phyloP scores from a whole-genome alignment of 2,888 invertebrate species.

The Melikaiella ostensackeni region DNA sequence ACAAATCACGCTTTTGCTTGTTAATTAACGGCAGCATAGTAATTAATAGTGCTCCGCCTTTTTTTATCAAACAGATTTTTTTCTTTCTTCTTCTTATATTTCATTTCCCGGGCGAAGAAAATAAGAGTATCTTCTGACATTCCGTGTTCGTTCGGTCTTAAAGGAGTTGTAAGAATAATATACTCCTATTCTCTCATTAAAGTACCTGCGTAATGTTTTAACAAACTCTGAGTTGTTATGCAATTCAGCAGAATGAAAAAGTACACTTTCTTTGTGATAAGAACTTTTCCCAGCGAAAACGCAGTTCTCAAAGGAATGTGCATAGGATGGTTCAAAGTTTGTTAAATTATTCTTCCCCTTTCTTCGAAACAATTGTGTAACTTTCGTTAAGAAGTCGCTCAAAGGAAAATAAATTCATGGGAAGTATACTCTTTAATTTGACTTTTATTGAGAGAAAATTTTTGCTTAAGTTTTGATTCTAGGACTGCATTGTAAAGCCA shows the following conservation, averaged over 20 bases:
- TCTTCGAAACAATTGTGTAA: not conserved
- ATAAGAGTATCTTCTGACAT: not conserved
- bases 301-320: not conserved
- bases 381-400: not conserved
- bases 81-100: not conserved
- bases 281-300: not conserved
- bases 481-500: not conserved
- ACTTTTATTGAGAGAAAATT: not conserved
- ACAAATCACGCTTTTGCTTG: not conserved
- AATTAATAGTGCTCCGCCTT: not conserved
- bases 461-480: not conserved
- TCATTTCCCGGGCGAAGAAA: not conserved
- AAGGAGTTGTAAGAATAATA: not conserved
- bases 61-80: not conserved
- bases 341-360: not conserved
- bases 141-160: not conserved
- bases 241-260: not conserved
- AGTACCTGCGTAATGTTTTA: not conserved
- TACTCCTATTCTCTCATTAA: not conserved
- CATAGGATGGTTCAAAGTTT: not conserved
- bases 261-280: not conserved
- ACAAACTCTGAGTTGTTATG: not conserved
- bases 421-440: not conserved
- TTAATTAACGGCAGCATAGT: not conserved
- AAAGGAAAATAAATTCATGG: not conserved